phyloP scores from a whole-genome alignment of 2,888 invertebrate species.

The Tetragonisca angustula region DNA sequence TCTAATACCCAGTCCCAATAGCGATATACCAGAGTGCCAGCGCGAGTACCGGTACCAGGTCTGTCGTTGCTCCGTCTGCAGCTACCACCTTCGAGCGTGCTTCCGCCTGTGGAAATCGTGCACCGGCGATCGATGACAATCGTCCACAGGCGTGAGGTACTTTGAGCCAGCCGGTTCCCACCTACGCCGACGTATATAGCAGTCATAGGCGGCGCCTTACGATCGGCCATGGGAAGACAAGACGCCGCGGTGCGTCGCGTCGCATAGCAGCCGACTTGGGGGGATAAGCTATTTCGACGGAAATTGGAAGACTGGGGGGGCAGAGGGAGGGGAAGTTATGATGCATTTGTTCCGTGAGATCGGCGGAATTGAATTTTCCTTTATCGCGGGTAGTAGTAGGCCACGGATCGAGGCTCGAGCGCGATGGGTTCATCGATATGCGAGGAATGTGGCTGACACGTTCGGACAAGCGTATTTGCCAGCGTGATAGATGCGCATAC shows the following conservation, averaged over 20 bases:
- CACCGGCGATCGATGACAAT: conserved; percentile 67
- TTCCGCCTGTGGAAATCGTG: conserved; percentile 52
- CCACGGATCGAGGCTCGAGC: neutral
- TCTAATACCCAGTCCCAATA: conserved; percentile 1
- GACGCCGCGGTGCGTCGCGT: conserved; percentile 1
- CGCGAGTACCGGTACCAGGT: neutral
- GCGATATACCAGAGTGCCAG: neutral
- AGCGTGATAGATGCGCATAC: conserved; percentile 2
- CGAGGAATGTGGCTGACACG: conserved; percentile 14
- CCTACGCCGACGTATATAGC: conserved; percentile 42
- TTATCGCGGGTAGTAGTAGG: conserved; percentile 16
- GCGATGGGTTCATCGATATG: conserved; percentile 34
- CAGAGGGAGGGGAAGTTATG: conserved; percentile 48
- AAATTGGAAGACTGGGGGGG: conserved; percentile 51
- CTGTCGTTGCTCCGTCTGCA: conserved; percentile 6
- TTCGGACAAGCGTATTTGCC: conserved; percentile 22
- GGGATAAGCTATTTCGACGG: conserved; percentile 44
- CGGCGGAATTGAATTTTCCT: conserved; percentile 58
- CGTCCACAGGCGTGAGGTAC: conserved; percentile 58
- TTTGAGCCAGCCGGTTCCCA: conserved; percentile 57
- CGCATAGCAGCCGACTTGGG: neutral
- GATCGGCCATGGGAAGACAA: conserved; percentile 13
- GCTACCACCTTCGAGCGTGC: conserved; percentile 48
- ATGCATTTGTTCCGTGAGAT: conserved; percentile 57
- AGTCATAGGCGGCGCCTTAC: conserved; percentile 42